phyloP scores from a whole-genome alignment of 2,888 invertebrate genomes.

The Eupithecia pulchellata region DNA sequence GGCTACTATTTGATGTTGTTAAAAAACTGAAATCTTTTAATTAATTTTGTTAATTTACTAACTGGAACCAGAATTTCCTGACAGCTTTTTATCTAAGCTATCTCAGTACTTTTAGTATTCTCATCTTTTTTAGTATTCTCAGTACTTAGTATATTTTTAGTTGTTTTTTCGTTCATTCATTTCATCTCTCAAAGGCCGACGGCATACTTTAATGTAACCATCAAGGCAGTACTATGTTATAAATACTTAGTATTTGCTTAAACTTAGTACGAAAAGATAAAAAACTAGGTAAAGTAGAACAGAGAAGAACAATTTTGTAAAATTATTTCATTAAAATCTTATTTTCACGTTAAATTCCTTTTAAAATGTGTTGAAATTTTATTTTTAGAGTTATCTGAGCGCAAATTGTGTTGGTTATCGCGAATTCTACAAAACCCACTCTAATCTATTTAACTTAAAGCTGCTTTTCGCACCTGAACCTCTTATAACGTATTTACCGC shows the following conservation, averaged over 20 bases:
- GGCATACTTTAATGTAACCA: too few relatives aligned
- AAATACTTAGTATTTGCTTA: neutral
- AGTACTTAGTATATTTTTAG: too few relatives aligned
- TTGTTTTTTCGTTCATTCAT: too few relatives aligned
- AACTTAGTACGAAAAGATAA: neutral
- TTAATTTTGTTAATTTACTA: too few relatives aligned
- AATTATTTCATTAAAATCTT: neutral
- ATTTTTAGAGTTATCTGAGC: constrained; percentile 33
- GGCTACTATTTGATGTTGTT: too few relatives aligned
- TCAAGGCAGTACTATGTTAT: too few relatives aligned
- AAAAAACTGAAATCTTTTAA: too few relatives aligned
- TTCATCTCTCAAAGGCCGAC: too few relatives aligned
- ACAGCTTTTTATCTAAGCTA: too few relatives aligned
- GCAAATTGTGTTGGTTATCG: constrained; percentile 50
- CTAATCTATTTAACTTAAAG: constrained; percentile 78
- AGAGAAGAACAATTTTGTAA: neutral
- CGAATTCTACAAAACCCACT: constrained; percentile 53
- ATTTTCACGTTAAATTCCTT: constrained; percentile 8
- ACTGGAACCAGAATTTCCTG: too few relatives aligned
- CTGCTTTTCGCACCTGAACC: constrained; percentile 78
- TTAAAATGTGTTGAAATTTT: constrained; percentile 27
- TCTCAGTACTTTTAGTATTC: too few relatives aligned
- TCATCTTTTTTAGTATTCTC: too few relatives aligned
- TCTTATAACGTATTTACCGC: constrained; percentile 79
- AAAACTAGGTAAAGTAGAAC: neutral